A percentile compares a stretch with the other conserved stretches of the same genome.
phyloP scores from a whole-genome alignment of 2,797 vertebrate genomes.

The Eupleurogrammus muticus region DNA sequence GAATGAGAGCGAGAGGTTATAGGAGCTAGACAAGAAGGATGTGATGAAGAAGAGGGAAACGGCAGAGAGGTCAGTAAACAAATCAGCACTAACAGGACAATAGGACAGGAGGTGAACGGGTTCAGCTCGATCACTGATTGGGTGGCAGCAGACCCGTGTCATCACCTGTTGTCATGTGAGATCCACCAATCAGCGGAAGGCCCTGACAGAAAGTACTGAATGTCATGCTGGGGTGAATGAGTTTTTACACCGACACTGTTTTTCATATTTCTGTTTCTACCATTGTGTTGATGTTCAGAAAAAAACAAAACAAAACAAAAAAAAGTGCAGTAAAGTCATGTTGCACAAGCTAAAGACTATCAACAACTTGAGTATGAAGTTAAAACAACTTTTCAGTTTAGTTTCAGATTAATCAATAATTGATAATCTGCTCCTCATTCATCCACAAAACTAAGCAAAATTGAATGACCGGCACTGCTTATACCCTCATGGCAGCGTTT shows the following conservation, averaged over 20 bases:
- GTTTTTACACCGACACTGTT: neutral
- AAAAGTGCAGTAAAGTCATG: no score
- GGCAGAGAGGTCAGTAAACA: slow-evolving; percentile 42
- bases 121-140: slow-evolving; percentile 38
- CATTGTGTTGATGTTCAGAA: neutral
- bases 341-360: no score
- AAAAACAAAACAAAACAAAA: no score
- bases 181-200: slow-evolving; percentile 24
- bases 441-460: neutral
- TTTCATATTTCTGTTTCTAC: neutral
- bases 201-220: neutral
- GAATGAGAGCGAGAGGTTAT: neutral
- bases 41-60: slow-evolving; percentile 18
- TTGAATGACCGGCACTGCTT: neutral
- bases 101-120: slow-evolving; percentile 43
- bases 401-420: neutral
- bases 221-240: neutral
- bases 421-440: neutral
- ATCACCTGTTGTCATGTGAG: slow-evolving; percentile 47
- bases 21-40: neutral
- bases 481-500: slow-evolving; percentile 4
- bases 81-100: slow-evolving; percentile 43
- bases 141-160: slow-evolving; percentile 34
- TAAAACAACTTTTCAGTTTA: no score
- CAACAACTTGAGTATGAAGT: no score